Base-by-base conservation (phyloP, 2,888 invertebrate genomes). In the Stenotaenia linearis region DNA sequence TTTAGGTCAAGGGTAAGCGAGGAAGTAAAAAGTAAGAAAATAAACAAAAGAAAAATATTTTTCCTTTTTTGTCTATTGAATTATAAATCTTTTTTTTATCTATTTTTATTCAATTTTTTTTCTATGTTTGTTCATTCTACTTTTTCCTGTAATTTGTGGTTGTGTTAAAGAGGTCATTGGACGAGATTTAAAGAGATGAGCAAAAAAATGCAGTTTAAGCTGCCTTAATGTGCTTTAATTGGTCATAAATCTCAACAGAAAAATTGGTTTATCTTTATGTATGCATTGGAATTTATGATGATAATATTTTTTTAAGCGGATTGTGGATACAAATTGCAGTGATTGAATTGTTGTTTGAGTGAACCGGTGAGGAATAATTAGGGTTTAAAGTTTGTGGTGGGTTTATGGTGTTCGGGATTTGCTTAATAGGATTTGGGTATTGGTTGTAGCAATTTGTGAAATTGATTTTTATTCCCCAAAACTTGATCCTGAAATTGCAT, bases 151-250 rank as follows among this genome's bases (percentile, higher is more conserved):
- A 6, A 21, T 61, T 61, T 61, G 61, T 61, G 61, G 45, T 18
- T 18, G 12, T 45, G n/a, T 45, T 61, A 15, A 61, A 61, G 61
- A 25, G 61, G 61, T 61, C 61, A 61, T 61, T 23, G 25, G 61
- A 15, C 7, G 61, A 61, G 23, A 61, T 61, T 61, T 61, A 25
- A 61, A 23, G 61, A 61, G 28, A 2, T 10, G 61, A 23, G 28
- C 0, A 61, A 61, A 61, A 61, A 61, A 9, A 25, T 23, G 61
- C 3, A 61, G 61, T 61, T 61, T 61, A 61, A 61, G 61, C 61
- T 61, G 56, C 23, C 61, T 25, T 61, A 61, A 61, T 61, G 15
- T 61, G 61, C 61, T 61, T 61, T 61, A 61, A 61, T 61, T 61
- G 61, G 61, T 23, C 61, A 61, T 61, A 25, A 61, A 61, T 61